A percentile compares a stretch with the other conserved stretches of the same genome.
Conservation (phyloP, 2,113 vertebrate genomes). For the Pundamilia nyererei region DNA sequence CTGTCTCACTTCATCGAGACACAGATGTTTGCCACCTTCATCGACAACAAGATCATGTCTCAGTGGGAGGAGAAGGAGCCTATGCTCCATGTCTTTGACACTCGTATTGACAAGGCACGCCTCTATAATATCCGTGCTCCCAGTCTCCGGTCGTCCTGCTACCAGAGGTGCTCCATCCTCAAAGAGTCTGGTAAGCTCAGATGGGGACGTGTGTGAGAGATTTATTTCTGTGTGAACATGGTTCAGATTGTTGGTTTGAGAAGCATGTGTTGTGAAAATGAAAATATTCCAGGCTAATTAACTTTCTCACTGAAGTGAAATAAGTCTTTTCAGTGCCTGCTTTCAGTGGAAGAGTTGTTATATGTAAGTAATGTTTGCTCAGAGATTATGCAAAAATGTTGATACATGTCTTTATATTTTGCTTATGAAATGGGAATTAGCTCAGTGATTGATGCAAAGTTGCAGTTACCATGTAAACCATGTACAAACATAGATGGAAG, state of each 20-base stretch:
- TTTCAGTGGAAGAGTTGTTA: not conserved
- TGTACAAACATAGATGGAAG: not conserved
- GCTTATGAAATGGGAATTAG: not conserved
- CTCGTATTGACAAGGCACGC: slow-evolving; percentile 92
- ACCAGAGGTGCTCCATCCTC: slow-evolving; percentile 83
- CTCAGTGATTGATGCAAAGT: not conserved
- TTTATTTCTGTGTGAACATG: not conserved
- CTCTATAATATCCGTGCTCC: slow-evolving; percentile 85
- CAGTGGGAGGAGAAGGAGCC: slow-evolving; percentile 97
- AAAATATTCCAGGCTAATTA: not conserved
- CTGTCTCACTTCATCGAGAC: slow-evolving; percentile 97
- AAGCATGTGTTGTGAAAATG: not conserved
- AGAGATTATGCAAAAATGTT: not conserved
- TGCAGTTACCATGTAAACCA: not conserved
- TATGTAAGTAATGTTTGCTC: not conserved
- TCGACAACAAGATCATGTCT: slow-evolving; percentile 98
- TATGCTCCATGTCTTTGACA: slow-evolving; percentile 87
- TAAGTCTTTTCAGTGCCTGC: not conserved
- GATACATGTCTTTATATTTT: not conserved
- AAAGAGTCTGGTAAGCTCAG: slow-evolving; percentile 80
- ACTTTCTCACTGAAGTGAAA: not conserved
- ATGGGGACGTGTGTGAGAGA: not conserved
- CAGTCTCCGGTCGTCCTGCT: slow-evolving; percentile 79
- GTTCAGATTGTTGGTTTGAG: not conserved
- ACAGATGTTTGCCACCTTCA: slow-evolving; percentile 98